Percentiles rank a stretch among this genome's conserved stretches.
phyloP scores from a whole-genome alignment of 2,797 vertebrate species.

The Sternotherus odoratus region DNA sequence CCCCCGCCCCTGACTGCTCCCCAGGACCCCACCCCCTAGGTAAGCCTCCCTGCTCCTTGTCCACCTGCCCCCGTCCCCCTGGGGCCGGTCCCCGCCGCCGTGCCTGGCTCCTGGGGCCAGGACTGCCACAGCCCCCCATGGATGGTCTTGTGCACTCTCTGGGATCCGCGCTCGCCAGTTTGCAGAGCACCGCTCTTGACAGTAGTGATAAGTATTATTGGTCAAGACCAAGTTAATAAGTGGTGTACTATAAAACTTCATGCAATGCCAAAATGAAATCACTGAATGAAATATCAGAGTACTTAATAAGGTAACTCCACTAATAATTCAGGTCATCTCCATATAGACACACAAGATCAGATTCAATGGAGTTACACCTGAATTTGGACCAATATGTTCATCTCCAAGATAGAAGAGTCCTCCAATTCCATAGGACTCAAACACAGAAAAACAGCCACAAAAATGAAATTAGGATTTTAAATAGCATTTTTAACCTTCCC shows the following conservation, averaged over 20 bases:
- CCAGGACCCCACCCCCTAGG: no score
- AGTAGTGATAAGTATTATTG: not conserved
- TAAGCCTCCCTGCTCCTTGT: no score
- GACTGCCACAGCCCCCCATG: no score
- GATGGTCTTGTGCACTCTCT: no score
- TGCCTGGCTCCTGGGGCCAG: no score
- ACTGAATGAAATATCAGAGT: not conserved
- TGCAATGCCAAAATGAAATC: not conserved
- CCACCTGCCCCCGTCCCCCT: no score
- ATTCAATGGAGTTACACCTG: not conserved
- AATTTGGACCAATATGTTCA: not conserved
- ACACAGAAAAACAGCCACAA: not conserved
- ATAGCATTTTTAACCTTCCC: not conserved
- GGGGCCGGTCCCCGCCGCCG: no score
- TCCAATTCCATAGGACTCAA: not conserved
- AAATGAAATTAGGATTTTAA: not conserved
- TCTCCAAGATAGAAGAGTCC: not conserved
- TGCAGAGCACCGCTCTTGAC: no score
- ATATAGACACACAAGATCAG: not conserved
- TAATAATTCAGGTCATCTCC: not conserved
- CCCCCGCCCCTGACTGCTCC: no score
- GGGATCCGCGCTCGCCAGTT: no score
- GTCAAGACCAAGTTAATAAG: not conserved
- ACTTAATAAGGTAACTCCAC: not conserved
- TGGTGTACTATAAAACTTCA: not conserved